Conservation (phyloP, 2,888 invertebrate genomes). For the Rugalucina vietnamica region DNA sequence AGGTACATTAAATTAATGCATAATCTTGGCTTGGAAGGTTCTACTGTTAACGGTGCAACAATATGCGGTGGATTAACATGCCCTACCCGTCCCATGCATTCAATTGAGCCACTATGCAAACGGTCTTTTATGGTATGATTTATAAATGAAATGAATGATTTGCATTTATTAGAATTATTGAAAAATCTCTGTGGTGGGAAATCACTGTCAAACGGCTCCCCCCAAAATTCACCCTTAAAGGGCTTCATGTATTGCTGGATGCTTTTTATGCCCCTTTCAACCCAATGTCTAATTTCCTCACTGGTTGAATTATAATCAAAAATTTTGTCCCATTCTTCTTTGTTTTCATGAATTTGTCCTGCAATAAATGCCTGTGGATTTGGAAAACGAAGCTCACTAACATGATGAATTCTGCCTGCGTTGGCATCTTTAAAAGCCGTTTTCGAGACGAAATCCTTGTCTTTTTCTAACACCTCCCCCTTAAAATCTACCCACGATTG, state of each 20-base stretch:
- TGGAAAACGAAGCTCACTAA: neutral
- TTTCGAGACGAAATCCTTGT: neutral
- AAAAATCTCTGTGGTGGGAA: neutral
- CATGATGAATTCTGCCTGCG: neutral
- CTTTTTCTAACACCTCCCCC: neutral
- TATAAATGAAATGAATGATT: conserved; percentile 24
- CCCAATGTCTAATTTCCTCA: neutral
- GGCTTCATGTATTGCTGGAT: neutral
- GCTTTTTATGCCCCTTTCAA: neutral
- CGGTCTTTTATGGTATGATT: conserved; percentile 4
- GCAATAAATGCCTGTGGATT: neutral
- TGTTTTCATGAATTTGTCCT: neutral
- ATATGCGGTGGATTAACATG: neutral
- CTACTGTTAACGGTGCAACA: conserved; percentile 27
- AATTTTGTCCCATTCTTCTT: neutral
- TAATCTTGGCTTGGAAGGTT: conserved; percentile 40
- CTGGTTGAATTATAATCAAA: neutral
- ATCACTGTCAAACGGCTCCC: neutral
- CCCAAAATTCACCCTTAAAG: neutral
- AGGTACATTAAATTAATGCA: conserved; percentile 38
- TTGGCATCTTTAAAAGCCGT: neutral
- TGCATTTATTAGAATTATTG: conserved; percentile 23
- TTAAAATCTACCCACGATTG: neutral
- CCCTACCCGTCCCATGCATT: conserved; percentile 16
- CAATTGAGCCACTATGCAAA: conserved; percentile 27